Percentiles rank a stretch among this genome's conserved stretches.
Conservation (phyloP, 2,888 invertebrate genomes). For the Agelastica alni region DNA sequence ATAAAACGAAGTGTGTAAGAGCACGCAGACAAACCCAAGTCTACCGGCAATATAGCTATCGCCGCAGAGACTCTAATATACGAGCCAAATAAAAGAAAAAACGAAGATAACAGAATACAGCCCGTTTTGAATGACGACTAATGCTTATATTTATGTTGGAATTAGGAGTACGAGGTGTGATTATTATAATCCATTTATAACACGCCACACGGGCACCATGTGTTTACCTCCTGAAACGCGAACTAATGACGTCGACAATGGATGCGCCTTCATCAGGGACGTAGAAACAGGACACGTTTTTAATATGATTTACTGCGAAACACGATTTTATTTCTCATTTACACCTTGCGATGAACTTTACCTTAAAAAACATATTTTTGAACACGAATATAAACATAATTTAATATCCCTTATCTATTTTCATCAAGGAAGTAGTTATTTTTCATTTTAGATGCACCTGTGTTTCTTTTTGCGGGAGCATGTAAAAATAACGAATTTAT, state of each 20-base stretch:
- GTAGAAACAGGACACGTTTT: neutral
- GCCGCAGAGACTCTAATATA: conserved; percentile 9
- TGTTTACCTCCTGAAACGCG: conserved; percentile 32
- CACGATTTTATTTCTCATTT: too few species aligned
- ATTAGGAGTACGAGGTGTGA: conserved; percentile 26
- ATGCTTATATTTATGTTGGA: conserved; percentile 34
- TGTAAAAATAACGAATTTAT: too few species aligned
- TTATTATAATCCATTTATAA: conserved; percentile 41
- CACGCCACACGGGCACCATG: conserved; percentile 33
- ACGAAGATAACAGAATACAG: conserved; percentile 13
- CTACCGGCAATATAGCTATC: neutral
- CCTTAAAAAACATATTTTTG: too few species aligned
- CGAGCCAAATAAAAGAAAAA: conserved; percentile 12
- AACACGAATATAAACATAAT: too few species aligned
- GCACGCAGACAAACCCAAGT: neutral
- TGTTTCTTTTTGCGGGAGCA: too few species aligned
- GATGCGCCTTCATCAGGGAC: conserved; percentile 1
- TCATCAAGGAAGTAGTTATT: too few species aligned
- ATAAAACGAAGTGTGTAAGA: neutral
- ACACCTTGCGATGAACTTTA: too few species aligned
- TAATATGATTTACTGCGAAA: too few species aligned
- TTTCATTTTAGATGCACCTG: too few species aligned
- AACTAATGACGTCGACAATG: conserved; percentile 18
- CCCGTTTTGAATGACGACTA: conserved; percentile 27
- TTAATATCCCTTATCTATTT: too few species aligned